Base-by-base conservation (phyloP, 1,140 invertebrate genomes). In the Achroia grisella region DNA sequence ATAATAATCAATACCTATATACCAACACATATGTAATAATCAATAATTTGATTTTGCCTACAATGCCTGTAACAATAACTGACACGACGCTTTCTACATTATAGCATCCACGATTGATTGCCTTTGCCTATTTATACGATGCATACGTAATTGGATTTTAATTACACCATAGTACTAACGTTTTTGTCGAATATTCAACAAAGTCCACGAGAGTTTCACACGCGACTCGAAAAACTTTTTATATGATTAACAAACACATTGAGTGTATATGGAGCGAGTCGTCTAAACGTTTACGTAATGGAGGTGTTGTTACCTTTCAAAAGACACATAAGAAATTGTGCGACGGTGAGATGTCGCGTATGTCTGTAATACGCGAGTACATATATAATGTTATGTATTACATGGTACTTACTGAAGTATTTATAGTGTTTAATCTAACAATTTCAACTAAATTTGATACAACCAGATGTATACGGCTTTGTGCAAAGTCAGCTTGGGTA, bases 201-300 rank as follows among this genome's bases (percentile, higher is more conserved):
- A 5, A 53, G 41, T 44, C 35, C 34, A 15, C 8, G 31, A 12
- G 39, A 10, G 28, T 46, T 51, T 62, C 56, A 52, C 61, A 64
- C 41, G 45, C 31, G 28, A 35, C 44, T 44, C 34, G 27, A 29
- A 29, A 47, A 37, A 48, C 36, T 57, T 54, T 61, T 62, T 57
- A n/a, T 39, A 48, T 36, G 8, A 46, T 50, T 46, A 55, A 27
- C 49, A 59, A 47, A 62, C 58, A 61, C 62, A 61, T 46, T 14
- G 31, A 23, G 35, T 39, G 50, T 64, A 55, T 64, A 41, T 58
- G 39, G 63, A 64, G 53, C 62, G 58, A 46, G 35, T 23, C 37
- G 29, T 48, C 49, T 46, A 37, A 35, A 44, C 23, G 36, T 17
- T 48, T 47, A 42, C 35, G 34, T 44, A 53, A 47, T 11, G 9